Base-by-base conservation (phyloP, 2,113 vertebrate genomes). In the Ictidomys tridecemlineatus region DNA sequence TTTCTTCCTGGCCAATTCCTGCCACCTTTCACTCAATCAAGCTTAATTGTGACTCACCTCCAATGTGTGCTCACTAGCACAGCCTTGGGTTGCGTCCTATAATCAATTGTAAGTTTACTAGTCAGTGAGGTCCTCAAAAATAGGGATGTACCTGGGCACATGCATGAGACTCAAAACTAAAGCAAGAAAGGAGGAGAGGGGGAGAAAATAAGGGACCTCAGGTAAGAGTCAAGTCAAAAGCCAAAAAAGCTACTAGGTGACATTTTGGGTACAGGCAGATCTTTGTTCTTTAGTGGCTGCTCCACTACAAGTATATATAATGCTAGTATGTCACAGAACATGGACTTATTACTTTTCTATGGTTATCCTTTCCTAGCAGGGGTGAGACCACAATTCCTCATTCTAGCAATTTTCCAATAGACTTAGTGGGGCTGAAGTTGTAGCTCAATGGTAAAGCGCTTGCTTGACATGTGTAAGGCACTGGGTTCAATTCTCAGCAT, bases 291-390 rank as follows among this genome's bases (percentile, higher is more conserved):
- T 12, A 3, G 30, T 1, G 0, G 34, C 73, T 3, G 6, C 72
- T 53, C 32, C 30, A 28, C 22, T 6, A 12, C 12, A 42, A 16
- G 20, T 0, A 12, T 13, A 22, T 0, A 0, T 0, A 37, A 22
- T 7, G 34, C 45, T 18, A 45, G n/a, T 14, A 34, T 6, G 34
- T 28, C 65, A 67, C 14, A 63, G 56, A 42, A 24, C 0, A 0
- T 24, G 34, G 18, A 51, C 30, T 2, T 7, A 6, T 6, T 3
- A 39, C 61, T 67, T 56, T 74, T 32, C 65, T 42, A 37, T 34
- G 11, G 61, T 51, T 69, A 2, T 17, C 72, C 61, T 65, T 56
- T 79, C 74, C 77, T 30, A 26, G 56, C 82, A 70, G 58, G 74
- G 22, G 10, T 73, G 22, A 94, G 28, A n/a, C 24, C 20, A 37